These are phyloP conservation scores for Ammodytes dubius DNA, from an alignment of 2,113 vertebrate genomes.

Conservation along the genomic window DNA sequence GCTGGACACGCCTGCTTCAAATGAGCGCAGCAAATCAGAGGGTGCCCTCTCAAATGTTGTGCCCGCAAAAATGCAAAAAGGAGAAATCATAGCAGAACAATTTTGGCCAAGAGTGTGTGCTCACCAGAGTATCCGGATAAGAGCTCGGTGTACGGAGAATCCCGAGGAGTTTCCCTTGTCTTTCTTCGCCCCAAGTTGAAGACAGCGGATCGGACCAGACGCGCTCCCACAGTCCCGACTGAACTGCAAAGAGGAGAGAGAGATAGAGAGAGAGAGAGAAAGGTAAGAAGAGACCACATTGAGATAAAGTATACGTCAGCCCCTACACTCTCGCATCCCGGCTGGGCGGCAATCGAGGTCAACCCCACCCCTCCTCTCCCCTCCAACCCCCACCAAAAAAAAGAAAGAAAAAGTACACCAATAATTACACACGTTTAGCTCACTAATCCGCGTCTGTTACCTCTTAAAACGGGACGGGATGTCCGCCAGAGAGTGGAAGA, in stretches of 20 bases:
- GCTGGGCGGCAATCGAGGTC: conserved; percentile 70
- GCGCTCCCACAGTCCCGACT: conserved; percentile 76
- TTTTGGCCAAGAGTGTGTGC: conserved; percentile 41
- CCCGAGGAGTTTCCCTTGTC: conserved; percentile 80
- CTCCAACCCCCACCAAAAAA: conserved; percentile 19
- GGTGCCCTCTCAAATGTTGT: conserved; percentile 16
- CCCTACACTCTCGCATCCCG: conserved; percentile 44
- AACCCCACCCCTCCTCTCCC: conserved; percentile 18
- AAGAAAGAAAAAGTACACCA: conserved; percentile 56
- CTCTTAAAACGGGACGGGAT: conserved; percentile 63
- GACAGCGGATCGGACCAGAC: conserved; percentile 56
- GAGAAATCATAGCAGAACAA: neutral
- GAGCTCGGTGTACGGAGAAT: conserved; percentile 80
- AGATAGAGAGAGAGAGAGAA: neutral
- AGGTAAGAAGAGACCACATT: conserved; percentile 36
- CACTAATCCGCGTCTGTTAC: conserved; percentile 56
- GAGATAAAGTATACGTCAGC: conserved; percentile 47
- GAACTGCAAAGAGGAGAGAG: conserved; percentile 55
- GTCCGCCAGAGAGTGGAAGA: conserved; percentile 53
- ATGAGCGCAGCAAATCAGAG: neutral
- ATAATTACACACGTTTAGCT: conserved; percentile 64
- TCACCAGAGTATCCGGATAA: conserved; percentile 70
- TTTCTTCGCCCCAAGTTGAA: conserved; percentile 83
- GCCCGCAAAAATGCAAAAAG: neutral
- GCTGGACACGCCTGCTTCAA: conserved; percentile 1